phyloP scores from a whole-genome alignment of 2,113 vertebrate genomes.

The Hippopotamus amphibius region DNA sequence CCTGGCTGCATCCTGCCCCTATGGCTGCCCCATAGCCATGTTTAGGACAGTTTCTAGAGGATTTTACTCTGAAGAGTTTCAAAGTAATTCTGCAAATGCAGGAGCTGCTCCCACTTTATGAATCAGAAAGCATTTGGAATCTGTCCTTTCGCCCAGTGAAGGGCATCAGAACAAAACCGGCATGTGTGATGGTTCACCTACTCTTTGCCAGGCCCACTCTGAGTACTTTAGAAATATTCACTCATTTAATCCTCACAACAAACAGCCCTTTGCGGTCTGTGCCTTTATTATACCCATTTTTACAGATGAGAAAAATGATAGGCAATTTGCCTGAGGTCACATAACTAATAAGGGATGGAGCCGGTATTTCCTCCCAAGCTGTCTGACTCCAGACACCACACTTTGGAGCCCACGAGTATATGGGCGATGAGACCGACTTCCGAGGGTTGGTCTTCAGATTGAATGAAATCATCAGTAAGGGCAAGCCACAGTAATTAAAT shows the following conservation, averaged over 20 bases:
- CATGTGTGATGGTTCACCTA: neutral
- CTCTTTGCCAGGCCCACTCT: neutral
- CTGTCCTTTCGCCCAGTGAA: neutral
- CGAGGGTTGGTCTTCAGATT: neutral
- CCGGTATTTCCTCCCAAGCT: neutral
- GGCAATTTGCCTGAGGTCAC: neutral
- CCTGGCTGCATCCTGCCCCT: neutral
- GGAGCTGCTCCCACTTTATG: neutral
- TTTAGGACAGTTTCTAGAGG: neutral
- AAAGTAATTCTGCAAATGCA: slow-evolving; percentile 28
- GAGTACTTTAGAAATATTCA: slow-evolving; percentile 12
- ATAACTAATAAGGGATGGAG: neutral
- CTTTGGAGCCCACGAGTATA: neutral
- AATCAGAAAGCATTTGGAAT: slow-evolving; percentile 52
- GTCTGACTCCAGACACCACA: neutral
- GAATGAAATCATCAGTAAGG: neutral
- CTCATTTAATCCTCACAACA: neutral
- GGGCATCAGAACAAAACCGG: neutral
- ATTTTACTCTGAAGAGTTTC: slow-evolving; percentile 43
- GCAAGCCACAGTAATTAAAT: neutral
- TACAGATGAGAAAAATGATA: neutral
- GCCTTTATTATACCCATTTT: neutral
- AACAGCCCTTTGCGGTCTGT: neutral
- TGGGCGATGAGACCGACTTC: neutral
- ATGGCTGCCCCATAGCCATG: neutral